Conservation (phyloP, 1,140 invertebrate genomes). For the Physella acuta region DNA sequence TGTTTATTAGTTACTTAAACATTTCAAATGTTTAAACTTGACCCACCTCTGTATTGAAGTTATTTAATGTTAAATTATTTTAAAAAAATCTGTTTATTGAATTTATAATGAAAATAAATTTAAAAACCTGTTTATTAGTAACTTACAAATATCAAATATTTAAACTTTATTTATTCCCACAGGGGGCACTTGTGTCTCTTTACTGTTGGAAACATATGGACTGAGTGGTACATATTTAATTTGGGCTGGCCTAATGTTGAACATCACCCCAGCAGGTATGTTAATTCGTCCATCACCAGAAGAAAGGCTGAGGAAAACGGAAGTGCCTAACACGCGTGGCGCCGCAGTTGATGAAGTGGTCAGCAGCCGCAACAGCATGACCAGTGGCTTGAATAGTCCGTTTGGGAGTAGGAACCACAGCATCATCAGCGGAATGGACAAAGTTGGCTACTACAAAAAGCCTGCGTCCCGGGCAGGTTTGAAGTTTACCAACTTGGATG, state of each 20-base stretch:
- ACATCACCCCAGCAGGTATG: slow-evolving; percentile 6
- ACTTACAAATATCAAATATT: too few relatives aligned
- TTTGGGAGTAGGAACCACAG: slow-evolving; percentile 10
- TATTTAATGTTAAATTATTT: too few relatives aligned
- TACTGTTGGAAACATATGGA: slow-evolving; percentile 5
- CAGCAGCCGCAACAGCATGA: not conserved
- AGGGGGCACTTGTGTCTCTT: slow-evolving; percentile 16
- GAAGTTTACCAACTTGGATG: not conserved
- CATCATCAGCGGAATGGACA: slow-evolving; percentile 17
- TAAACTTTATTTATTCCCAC: not conserved
- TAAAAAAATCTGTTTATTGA: too few relatives aligned
- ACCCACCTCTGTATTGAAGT: too few relatives aligned
- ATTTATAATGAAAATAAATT: too few relatives aligned
- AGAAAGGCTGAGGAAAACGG: slow-evolving; percentile 1
- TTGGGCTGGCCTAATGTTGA: slow-evolving; percentile 13
- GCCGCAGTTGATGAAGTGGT: not conserved
- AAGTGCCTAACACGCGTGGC: not conserved
- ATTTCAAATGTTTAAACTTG: too few relatives aligned
- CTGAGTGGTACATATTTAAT: slow-evolving; percentile 18
- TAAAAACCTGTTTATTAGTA: too few relatives aligned
- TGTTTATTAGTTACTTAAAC: too few relatives aligned
- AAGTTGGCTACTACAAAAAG: not conserved
- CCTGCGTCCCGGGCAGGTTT: not conserved
- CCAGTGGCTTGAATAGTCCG: not conserved
- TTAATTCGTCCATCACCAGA: slow-evolving; percentile 17